Conservation (phyloP, 2,888 invertebrate species). For the Meteorus colon region DNA sequence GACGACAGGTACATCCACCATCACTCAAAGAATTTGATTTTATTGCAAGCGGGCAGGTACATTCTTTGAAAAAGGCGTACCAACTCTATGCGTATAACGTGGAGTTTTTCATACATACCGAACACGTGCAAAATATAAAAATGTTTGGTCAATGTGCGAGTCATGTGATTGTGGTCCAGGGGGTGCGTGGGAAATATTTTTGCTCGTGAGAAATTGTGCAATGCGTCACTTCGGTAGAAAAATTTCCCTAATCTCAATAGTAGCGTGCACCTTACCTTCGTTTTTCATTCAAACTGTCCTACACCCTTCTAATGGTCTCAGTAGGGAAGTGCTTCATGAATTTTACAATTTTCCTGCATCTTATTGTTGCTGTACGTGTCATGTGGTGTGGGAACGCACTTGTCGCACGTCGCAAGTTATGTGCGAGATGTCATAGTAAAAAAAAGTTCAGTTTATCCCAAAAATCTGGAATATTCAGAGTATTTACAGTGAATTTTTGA, state of each 20-base stretch:
- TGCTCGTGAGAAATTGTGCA: conserved; percentile 28
- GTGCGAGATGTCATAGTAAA: neutral
- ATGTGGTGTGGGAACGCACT: conserved; percentile 8
- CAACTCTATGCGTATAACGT: conserved; percentile 1
- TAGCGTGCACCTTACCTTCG: conserved; percentile 1
- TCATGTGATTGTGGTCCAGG: conserved; percentile 5
- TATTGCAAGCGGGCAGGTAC: conserved; percentile 50
- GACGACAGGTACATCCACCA: conserved; percentile 4
- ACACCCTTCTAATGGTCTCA: conserved; percentile 29
- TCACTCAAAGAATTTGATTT: neutral
- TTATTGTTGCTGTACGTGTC: conserved; percentile 8
- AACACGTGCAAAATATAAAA: conserved; percentile 40
- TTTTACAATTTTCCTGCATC: conserved; percentile 20
- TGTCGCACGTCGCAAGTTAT: no score
- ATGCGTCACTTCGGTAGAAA: neutral
- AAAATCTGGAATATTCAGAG: no score
- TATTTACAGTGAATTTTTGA: no score
- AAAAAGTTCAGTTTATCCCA: neutral
- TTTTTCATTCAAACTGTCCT: neutral
- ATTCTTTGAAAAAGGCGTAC: conserved; percentile 1
- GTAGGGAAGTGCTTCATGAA: conserved; percentile 32
- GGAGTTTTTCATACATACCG: conserved; percentile 20
- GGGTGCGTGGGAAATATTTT: conserved; percentile 33
- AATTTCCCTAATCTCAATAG: conserved; percentile 28
- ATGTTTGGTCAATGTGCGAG: neutral